Conservation (phyloP, 2,888 invertebrate genomes). For the Lycocerus yunnanus region DNA sequence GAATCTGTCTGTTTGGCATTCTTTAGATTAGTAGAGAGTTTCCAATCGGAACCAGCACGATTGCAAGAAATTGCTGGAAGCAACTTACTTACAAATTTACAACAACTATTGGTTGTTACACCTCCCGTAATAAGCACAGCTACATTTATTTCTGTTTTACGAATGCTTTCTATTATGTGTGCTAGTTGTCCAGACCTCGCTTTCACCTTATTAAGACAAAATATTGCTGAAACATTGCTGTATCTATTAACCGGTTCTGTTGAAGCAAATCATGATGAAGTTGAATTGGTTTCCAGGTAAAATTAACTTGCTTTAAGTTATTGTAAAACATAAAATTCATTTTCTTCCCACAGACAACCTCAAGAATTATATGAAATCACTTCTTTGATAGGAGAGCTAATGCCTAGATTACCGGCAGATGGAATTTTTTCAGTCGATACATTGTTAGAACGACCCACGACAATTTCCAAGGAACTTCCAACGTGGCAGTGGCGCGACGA, state of each 20-base stretch:
- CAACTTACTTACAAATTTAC: conserved; percentile 88
- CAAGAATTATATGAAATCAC: conserved; percentile 98
- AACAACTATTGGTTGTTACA: conserved; percentile 90
- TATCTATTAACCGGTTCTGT: conserved; percentile 92
- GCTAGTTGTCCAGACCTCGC: conserved; percentile 94
- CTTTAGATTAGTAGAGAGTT: conserved; percentile 94
- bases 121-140: conserved; percentile 94
- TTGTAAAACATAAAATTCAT: neutral
- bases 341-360: conserved; percentile 59
- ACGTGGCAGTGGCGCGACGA: conserved; percentile 99
- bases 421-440: conserved; percentile 95
- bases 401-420: conserved; percentile 94
- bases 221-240: conserved; percentile 93
- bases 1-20: conserved; percentile 97
- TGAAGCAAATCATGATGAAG: conserved; percentile 61
- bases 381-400: conserved; percentile 93
- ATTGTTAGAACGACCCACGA: conserved; percentile 77
- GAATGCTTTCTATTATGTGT: conserved; percentile 96
- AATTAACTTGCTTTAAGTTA: neutral
- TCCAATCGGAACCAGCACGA: conserved; percentile 87
- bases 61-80: conserved; percentile 93
- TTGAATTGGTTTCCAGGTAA: conserved; percentile 82
- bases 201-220: conserved; percentile 87
- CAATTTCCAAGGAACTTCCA: conserved; percentile 73
- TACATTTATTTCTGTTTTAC: conserved; percentile 94